Conservation (phyloP, 2,113 vertebrate genomes). For the Neoarius graeffei region DNA sequence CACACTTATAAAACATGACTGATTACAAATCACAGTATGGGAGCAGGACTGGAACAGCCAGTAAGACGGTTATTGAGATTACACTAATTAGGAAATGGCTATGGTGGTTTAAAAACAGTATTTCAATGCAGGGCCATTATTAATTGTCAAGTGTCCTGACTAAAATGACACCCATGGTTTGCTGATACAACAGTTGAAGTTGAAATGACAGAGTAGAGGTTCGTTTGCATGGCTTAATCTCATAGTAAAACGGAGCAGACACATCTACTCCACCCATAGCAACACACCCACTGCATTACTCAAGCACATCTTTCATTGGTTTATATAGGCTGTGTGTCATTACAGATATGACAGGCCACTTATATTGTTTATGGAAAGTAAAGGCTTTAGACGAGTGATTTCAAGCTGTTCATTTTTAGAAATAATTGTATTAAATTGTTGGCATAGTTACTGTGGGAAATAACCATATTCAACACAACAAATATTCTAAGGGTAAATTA, state of each 20-base stretch:
- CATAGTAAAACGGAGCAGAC: slow-evolving; percentile 21
- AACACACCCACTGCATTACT: neutral
- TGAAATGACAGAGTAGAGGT: neutral
- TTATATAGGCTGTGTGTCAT: neutral
- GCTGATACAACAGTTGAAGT: neutral
- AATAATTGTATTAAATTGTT: neutral
- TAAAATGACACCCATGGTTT: neutral
- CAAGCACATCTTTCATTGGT: slow-evolving; percentile 3
- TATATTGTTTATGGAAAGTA: neutral
- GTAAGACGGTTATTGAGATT: neutral
- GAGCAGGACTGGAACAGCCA: neutral
- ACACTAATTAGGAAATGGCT: neutral
- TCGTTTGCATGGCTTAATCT: slow-evolving; percentile 37
- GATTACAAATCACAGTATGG: no score
- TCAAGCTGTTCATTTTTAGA: neutral
- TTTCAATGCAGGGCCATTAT: neutral
- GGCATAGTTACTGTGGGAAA: slow-evolving; percentile 1
- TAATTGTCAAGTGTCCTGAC: neutral
- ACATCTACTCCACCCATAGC: neutral
- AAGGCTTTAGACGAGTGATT: slow-evolving; percentile 11
- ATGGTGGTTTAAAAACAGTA: neutral
- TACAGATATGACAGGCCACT: neutral
- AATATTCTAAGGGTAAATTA: neutral
- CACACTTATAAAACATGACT: neutral
- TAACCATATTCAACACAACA: neutral